Evolutionary conservation across 2,113 vertebrate genomes (phyloP).

Genomic region (Etia nguti): DNA sequence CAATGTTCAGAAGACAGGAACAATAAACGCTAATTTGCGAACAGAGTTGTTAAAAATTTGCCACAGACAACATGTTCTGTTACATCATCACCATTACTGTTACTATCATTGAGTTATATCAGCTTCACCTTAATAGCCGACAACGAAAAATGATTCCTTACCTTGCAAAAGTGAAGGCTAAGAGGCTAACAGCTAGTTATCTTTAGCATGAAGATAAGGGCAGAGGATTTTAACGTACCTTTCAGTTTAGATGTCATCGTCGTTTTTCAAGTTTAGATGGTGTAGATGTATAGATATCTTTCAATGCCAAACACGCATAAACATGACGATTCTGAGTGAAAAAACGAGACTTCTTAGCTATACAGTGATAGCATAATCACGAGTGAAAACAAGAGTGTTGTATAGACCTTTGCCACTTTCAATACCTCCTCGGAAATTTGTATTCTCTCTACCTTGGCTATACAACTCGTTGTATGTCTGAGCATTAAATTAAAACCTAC

Average conservation of each 20-base stretch:
- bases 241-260: constrained; percentile 66
- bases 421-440: neutral
- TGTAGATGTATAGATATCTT: neutral
- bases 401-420: neutral
- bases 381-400: fast-evolving
- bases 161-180: neutral
- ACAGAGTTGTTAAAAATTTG: neutral
- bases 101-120: neutral
- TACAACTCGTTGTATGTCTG: neutral
- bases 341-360: neutral
- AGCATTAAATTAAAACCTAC: neutral
- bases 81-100: neutral
- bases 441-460: fast-evolving
- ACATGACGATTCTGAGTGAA: no score
- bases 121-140: neutral
- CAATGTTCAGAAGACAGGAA: neutral
- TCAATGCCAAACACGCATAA: neutral
- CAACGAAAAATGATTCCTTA: neutral
- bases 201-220: constrained; percentile 10
- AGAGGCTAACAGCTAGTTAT: neutral
- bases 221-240: constrained; percentile 24
- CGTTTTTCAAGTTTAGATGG: neutral
- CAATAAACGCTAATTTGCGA: neutral
- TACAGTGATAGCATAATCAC: neutral
- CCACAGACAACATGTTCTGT: neutral